These are phyloP conservation scores for Murina feae DNA, from an alignment of 2,113 vertebrate genomes.

Conservation along the genomic window DNA sequence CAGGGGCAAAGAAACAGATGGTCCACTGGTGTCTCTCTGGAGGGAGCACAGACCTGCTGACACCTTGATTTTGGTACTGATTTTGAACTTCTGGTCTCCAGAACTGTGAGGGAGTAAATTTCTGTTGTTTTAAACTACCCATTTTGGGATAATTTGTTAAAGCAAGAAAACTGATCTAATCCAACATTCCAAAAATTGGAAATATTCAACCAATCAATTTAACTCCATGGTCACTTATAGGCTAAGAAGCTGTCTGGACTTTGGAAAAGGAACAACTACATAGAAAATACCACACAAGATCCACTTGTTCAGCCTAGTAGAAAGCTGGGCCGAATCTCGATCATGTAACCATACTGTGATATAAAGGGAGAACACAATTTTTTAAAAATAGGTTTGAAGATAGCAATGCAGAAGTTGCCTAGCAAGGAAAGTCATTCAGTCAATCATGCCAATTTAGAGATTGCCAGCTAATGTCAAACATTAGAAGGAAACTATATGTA, in stretches of 20 bases:
- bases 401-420: background rate
- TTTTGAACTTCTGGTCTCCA: background rate
- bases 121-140: background rate
- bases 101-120: background rate
- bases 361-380: background rate
- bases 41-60: background rate
- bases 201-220: background rate
- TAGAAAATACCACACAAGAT: background rate
- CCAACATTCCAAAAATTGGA: background rate
- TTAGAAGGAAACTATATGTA: background rate
- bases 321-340: background rate
- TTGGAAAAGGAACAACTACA: background rate
- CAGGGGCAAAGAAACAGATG: background rate
- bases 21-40: background rate
- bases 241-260: constrained; percentile 1
- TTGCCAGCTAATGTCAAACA: background rate
- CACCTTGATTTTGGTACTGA: background rate
- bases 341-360: background rate
- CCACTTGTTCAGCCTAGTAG: background rate
- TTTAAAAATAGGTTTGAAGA: background rate
- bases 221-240: background rate
- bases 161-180: constrained; percentile 5
- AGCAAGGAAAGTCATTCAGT: background rate
- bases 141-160: constrained; percentile 3
- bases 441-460: background rate